These are phyloP conservation scores for Scylla paramamosain DNA, from an alignment of 1,140 invertebrate genomes.

Conservation along the genomic window DNA sequence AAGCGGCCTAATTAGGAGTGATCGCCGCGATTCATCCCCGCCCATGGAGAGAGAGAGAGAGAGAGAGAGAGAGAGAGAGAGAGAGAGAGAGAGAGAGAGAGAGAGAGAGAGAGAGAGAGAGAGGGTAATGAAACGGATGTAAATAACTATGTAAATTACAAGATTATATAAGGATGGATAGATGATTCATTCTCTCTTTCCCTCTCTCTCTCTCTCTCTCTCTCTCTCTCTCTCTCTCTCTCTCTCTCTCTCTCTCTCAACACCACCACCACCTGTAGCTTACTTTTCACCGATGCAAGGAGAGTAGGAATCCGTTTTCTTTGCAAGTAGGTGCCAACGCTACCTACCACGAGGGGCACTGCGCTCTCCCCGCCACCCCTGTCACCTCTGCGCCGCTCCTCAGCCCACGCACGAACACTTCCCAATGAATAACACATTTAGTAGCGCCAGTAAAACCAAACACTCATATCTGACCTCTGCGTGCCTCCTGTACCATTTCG, in stretches of 20 bases:
- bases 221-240: neutral
- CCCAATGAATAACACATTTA: too few species aligned
- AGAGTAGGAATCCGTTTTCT: too few species aligned
- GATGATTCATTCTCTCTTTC: neutral
- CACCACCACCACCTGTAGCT: too few species aligned
- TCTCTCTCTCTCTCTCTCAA: neutral
- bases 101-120: neutral
- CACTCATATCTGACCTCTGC: too few species aligned
- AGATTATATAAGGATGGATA: too few species aligned
- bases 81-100: neutral
- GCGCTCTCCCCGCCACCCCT: too few species aligned
- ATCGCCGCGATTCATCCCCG: conserved; percentile 51
- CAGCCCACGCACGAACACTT: neutral
- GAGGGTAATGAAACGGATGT: neutral
- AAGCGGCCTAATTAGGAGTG: conserved; percentile 61
- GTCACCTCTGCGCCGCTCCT: neutral
- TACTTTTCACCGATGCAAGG: too few species aligned
- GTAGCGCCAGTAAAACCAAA: too few species aligned
- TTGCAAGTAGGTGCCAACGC: too few species aligned
- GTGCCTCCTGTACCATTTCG: too few species aligned
- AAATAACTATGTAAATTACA: neutral
- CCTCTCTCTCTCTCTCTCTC: neutral
- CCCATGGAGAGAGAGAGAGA: neutral
- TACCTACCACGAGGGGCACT: too few species aligned
- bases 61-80: too few species aligned